Evolutionary conservation across 2,888 invertebrate genomes (phyloP).

Genomic region (Andrena trimmerana): DNA sequence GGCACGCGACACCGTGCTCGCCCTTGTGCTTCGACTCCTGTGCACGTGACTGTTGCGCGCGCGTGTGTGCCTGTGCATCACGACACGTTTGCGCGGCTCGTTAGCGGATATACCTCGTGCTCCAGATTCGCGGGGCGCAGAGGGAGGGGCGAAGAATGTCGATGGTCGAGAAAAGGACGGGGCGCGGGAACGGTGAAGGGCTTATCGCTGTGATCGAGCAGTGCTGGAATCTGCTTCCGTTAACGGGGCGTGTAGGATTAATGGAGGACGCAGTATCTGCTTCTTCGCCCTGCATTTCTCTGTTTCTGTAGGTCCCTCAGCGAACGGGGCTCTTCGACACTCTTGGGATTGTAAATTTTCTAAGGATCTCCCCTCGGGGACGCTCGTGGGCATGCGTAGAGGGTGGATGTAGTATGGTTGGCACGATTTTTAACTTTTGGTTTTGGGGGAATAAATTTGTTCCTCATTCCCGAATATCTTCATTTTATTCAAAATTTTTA

Average conservation of each 20-base stretch:
- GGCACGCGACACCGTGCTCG: conserved; percentile 28
- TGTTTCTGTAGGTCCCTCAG: neutral
- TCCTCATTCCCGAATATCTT: no score
- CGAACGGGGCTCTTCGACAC: no score
- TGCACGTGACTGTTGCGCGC: neutral
- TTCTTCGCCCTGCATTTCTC: conserved; percentile 4
- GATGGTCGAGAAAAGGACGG: neutral
- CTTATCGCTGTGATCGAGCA: conserved; percentile 52
- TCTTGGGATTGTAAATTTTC: no score
- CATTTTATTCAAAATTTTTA: no score
- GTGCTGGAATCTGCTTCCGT: conserved; percentile 54
- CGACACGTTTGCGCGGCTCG: conserved; percentile 52
- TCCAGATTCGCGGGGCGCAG: conserved; percentile 55
- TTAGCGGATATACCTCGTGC: conserved; percentile 56
- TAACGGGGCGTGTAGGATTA: conserved; percentile 37
- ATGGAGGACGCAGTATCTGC: conserved; percentile 19
- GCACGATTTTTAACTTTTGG: no score
- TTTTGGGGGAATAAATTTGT: no score
- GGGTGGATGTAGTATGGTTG: no score
- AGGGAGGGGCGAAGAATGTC: neutral
- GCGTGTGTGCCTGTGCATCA: conserved; percentile 28
- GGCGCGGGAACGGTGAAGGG: conserved; percentile 25
- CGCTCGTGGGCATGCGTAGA: no score
- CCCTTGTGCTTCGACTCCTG: neutral
- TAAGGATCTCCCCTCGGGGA: no score